Base-by-base conservation (phyloP, 2,888 invertebrate species). In the Apodemia hepburni region DNA sequence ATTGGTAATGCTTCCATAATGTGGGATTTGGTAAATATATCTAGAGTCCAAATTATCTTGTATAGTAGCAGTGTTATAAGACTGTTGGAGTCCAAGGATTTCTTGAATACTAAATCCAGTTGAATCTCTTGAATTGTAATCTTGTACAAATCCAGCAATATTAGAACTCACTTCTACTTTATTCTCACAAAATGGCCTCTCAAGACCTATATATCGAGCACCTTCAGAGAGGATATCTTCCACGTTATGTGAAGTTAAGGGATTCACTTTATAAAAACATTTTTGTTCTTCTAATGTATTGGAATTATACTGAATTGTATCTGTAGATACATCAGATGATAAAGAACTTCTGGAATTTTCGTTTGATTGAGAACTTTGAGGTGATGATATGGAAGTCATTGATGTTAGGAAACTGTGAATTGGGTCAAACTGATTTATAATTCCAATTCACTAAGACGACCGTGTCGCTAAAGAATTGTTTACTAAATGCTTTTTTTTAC, bases 401-500 rank as follows among this genome's bases (percentile, higher is more conserved):
- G 86, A 83, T 89, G 89, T 88, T 58, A 38, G 64, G 72, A 58
- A 57, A 61, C 51, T 49, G 35, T 49, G 27, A 11, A 29, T 66
- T 64, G 65, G 67, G 65, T 69, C 68, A 64, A 70, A 75, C 69
- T 67, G 67, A 68, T 66, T 65, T 61, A 65, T 69, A 76, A 76
- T 75, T 73, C 80, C 76, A 71, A 71, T 75, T 68, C 75, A 78
- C 75, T 73, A 74, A 80, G 68, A 77, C 86, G 86, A 83, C 90
- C 79, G 83, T 73, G 75, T 80, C 65, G 79, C 79, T 75, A 79
- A 84, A 82, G 76, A 68, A 77, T 86, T 87, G 84, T 91, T 88
- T 85, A 89, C 88, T 80, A 87, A 89, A 87, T 89, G 85, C 77
- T 84, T 86, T 82, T 88, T 86, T 84, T 86, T 83, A 89, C 88